Base-by-base conservation (phyloP, 35 echinoderm and acorn worm species). In the Eucidaris tribuloides region DNA sequence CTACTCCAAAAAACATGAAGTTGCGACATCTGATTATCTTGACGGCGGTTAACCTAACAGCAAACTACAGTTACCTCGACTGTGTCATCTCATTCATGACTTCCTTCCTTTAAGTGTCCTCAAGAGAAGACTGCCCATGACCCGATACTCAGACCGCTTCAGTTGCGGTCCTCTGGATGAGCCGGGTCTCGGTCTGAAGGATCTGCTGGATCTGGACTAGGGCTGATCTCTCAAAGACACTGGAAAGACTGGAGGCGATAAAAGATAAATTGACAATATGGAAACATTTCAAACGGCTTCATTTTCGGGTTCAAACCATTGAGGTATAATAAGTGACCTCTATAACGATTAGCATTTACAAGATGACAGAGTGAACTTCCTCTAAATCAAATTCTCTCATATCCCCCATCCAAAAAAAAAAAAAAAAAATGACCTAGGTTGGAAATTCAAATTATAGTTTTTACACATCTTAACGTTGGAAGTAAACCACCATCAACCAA, bases 181-280 rank as follows among this genome's bases (percentile, higher is more conserved):
- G 71, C 40, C 95, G 42, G 14, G 55, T 76, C 44, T 90, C 85
- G 45, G 92, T 90, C 46, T 85, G 81, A 25, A 98, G 57, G 39
- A 98, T 90, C 68, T 98, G 90, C 45, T 98, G 76, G 23, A 93
- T 89, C 71, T 93, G 90, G 50, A 68, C 41, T 20, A 97, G 25
- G 0, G 90, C 64, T 32, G 94, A 97, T 39, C 84, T 92, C 59
- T 97, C 94, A 89, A 97, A 97, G 25, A 81, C 83, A 33, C 89
- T 88, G 61, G 92, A 97, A 15, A 90, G 85, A 89, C 92, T 61
- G 3, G 83, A 63, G 49, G 61, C 62, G 24, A 15, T 39, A 81
- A 42, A n/a, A n/a, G n/a, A 24, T 35, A 46, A 66, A 65, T n/a
- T n/a, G n/a, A n/a, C n/a, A 33, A 68, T 13, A 29, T 11, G 28